phyloP scores from a whole-genome alignment of 2,113 vertebrate species.

The Chlamydotis undulata region DNA sequence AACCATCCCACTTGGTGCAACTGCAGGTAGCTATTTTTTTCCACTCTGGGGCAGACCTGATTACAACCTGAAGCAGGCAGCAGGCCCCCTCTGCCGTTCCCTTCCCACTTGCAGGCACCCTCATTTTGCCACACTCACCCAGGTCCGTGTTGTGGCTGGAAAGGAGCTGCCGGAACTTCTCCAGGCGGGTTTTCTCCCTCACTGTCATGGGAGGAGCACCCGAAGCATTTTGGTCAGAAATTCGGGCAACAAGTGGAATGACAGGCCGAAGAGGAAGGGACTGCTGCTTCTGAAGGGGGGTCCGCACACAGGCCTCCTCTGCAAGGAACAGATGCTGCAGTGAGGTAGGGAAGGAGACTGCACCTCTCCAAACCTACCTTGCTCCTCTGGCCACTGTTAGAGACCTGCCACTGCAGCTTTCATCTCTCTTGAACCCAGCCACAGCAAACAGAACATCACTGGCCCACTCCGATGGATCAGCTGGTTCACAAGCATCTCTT shows the following conservation, averaged over 20 bases:
- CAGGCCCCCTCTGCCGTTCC: not conserved
- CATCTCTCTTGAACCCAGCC: not conserved
- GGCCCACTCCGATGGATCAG: not conserved
- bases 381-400: not conserved
- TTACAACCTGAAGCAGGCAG: not conserved
- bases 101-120: not conserved
- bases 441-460: not conserved
- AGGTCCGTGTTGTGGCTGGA: constrained; percentile 92
- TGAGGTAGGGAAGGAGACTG: not conserved
- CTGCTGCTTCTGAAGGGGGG: constrained; percentile 90
- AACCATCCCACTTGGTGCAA: not conserved
- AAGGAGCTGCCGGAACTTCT: constrained; percentile 94
- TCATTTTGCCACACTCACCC: constrained; percentile 73
- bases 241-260: constrained; percentile 94
- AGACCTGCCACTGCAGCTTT: not conserved
- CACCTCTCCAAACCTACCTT: not conserved
- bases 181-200: constrained; percentile 92
- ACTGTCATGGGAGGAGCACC: constrained; percentile 94
- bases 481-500: not conserved
- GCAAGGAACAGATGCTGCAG: not conserved
- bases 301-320: constrained; percentile 78
- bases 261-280: constrained; percentile 90
- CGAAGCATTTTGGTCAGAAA: constrained; percentile 96
- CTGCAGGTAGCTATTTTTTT: not conserved
- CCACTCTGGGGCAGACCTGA: not conserved